Percentiles rank a stretch among this genome's conserved stretches.
These are phyloP conservation scores for Cosmopolites sordidus DNA, from an alignment of 2,888 invertebrate genomes.

Conservation along the genomic window DNA sequence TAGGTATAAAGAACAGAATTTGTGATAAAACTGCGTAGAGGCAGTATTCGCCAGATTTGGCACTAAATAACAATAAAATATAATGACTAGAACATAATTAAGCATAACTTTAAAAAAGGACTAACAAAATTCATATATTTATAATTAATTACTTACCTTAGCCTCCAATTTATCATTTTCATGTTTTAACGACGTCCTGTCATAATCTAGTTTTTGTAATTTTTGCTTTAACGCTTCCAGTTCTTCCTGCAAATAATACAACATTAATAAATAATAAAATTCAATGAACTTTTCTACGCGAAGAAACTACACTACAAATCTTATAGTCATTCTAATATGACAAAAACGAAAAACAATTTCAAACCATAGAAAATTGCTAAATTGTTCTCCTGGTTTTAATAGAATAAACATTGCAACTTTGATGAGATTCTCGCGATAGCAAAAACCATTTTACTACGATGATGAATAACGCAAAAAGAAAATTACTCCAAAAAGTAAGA, in stretches of 20 bases:
- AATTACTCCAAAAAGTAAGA: no score
- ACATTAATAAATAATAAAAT: background rate
- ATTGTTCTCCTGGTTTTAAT: background rate
- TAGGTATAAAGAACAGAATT: no score
- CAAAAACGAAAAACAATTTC: background rate
- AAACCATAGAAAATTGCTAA: slow-evolving; percentile 5
- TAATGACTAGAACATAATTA: no score
- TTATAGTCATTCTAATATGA: no score
- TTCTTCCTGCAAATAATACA: slow-evolving; percentile 66
- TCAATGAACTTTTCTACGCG: no score
- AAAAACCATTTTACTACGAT: no score
- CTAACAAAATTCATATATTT: background rate
- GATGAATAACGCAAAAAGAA: no score
- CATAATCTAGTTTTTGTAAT: slow-evolving; percentile 82
- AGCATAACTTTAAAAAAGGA: no score
- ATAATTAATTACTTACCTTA: slow-evolving; percentile 64
- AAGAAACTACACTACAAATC: no score
- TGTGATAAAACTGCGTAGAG: no score
- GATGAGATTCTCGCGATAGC: background rate
- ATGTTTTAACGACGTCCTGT: slow-evolving; percentile 78
- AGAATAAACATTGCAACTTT: background rate
- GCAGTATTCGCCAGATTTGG: no score
- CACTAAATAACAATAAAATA: no score
- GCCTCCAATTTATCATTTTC: slow-evolving; percentile 86
- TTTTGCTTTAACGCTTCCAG: slow-evolving; percentile 74